phyloP scores from a whole-genome alignment of 2,888 invertebrate genomes.

The Trachelus tabidus region DNA sequence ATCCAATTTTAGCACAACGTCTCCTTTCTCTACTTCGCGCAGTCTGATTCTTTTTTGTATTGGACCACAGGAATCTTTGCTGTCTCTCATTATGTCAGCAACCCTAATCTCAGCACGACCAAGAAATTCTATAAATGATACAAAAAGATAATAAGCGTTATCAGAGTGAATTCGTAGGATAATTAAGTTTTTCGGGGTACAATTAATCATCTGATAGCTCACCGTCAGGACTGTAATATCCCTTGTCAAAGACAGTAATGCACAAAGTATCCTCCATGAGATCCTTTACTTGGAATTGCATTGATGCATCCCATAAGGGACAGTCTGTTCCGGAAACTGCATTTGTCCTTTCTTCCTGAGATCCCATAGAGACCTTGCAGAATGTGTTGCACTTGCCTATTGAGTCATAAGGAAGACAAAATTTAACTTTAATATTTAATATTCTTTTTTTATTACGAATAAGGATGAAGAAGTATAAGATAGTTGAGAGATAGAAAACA shows the following conservation, averaged over 20 bases:
- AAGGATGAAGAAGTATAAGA: neutral
- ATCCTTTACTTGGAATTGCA: conserved; percentile 81
- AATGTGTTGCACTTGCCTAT: conserved; percentile 77
- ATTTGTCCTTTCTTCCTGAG: conserved; percentile 76
- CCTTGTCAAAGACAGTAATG: conserved; percentile 78
- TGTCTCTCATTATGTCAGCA: conserved; percentile 72
- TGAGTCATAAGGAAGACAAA: neutral
- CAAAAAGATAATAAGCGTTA: neutral
- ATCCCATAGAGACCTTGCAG: conserved; percentile 79
- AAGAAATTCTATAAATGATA: conserved; percentile 72
- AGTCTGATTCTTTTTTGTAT: conserved; percentile 74
- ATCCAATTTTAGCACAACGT: conserved; percentile 77
- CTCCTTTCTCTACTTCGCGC: conserved; percentile 77
- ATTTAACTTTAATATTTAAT: neutral
- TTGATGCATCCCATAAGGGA: conserved; percentile 79
- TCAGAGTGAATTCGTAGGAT: neutral
- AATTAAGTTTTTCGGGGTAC: neutral
- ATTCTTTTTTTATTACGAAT: neutral
- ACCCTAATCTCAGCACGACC: conserved; percentile 78
- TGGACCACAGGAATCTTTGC: conserved; percentile 72
- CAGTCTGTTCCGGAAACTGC: conserved; percentile 70
- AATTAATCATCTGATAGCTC: conserved; percentile 39
- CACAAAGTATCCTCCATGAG: conserved; percentile 76
- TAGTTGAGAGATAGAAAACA: neutral
- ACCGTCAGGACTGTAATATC: conserved; percentile 81